Conservation (phyloP, 2,888 invertebrate genomes). For the Cephus pulcher region DNA sequence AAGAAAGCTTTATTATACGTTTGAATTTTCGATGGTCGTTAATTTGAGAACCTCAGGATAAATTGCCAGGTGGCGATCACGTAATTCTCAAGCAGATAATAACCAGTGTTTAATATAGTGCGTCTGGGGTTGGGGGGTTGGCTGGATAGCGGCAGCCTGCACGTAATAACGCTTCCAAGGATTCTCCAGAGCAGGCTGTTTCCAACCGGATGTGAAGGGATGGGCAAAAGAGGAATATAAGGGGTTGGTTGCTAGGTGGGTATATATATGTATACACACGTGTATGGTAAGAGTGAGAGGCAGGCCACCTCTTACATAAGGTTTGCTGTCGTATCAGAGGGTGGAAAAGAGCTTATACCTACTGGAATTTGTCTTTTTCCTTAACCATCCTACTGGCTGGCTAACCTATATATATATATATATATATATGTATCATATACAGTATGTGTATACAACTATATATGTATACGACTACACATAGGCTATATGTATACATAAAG, state of each 20-base stretch:
- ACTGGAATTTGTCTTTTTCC: background rate
- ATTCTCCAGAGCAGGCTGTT: background rate
- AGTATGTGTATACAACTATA: too few species aligned
- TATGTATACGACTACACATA: too few species aligned
- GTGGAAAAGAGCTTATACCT: background rate
- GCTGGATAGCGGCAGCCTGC: background rate
- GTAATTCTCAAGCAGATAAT: background rate
- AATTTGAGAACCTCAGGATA: background rate
- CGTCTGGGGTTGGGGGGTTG: background rate
- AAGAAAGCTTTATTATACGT: background rate
- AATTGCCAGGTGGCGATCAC: background rate
- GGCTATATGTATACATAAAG: too few species aligned
- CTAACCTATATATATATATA: background rate
- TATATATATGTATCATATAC: too few species aligned
- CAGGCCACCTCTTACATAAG: background rate
- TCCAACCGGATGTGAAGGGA: background rate
- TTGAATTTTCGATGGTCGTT: background rate
- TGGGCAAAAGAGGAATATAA: background rate
- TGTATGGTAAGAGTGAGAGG: background rate
- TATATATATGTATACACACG: background rate
- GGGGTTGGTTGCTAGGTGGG: background rate
- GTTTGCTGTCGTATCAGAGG: background rate
- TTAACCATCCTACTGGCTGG: background rate
- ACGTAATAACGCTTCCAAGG: background rate
- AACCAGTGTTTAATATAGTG: background rate